Percentiles rank a stretch among this genome's conserved stretches.
Conservation (phyloP, 2,888 invertebrate genomes). For the Micropterix aruncella region DNA sequence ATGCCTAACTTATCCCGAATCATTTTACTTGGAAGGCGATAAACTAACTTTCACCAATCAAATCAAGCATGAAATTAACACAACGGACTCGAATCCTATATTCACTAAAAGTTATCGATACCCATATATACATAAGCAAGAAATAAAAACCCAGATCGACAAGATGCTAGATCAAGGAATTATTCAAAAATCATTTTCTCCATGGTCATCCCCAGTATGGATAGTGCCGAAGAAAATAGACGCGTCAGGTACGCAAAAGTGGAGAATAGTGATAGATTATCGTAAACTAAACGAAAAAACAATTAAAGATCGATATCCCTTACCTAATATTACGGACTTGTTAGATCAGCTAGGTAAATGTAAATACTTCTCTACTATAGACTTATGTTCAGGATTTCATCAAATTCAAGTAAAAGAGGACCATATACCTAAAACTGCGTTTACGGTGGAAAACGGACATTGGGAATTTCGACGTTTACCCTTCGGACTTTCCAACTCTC, state of each 20-base stretch:
- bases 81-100: slow-evolving; percentile 11
- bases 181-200: slow-evolving; percentile 12
- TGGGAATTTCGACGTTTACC: slow-evolving; percentile 17
- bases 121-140: slow-evolving; percentile 7
- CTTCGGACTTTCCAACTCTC: slow-evolving; percentile 16
- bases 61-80: slow-evolving; percentile 12
- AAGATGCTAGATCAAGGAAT: slow-evolving; percentile 10
- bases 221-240: slow-evolving; percentile 15
- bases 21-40: slow-evolving; percentile 8
- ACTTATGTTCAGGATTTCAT: slow-evolving; percentile 15
- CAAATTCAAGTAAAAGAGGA: slow-evolving; percentile 14
- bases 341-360: slow-evolving; percentile 13
- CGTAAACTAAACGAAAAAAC: slow-evolving; percentile 12
- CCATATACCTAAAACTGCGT: slow-evolving; percentile 16
- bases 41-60: slow-evolving; percentile 11
- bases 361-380: slow-evolving; percentile 12
- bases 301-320: slow-evolving; percentile 13
- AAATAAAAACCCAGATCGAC: slow-evolving; percentile 1
- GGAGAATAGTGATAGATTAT: slow-evolving; percentile 14
- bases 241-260: slow-evolving; percentile 11
- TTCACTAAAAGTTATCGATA: slow-evolving; percentile 12
- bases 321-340: slow-evolving; percentile 14
- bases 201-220: slow-evolving; percentile 15
- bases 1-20: slow-evolving; percentile 5
- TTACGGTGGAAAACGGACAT: slow-evolving; percentile 15